Conservation (phyloP, 2,113 vertebrate species). For the Melierax canorus region DNA sequence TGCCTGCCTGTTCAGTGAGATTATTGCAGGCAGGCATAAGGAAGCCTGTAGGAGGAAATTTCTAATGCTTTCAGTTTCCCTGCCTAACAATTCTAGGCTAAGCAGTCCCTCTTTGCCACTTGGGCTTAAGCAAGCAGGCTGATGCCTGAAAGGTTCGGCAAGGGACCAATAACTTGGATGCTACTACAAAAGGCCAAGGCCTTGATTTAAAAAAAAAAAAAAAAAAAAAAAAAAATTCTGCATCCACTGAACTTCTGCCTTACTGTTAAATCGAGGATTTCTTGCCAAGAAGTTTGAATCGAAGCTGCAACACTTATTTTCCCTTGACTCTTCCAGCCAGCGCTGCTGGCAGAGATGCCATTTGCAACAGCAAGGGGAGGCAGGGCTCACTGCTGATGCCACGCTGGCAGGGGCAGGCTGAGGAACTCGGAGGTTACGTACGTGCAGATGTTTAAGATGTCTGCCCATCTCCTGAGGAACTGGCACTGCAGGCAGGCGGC, state of each 20-base stretch:
- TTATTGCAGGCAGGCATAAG: background rate
- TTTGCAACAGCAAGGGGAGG: background rate
- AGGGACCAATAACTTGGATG: background rate
- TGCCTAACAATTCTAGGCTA: background rate
- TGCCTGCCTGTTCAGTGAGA: background rate
- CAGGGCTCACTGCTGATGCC: background rate
- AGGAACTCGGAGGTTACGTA: rapidly evolving
- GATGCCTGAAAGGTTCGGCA: background rate
- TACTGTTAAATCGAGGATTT: background rate
- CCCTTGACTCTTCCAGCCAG: background rate
- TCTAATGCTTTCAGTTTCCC: background rate
- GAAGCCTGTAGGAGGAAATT: background rate
- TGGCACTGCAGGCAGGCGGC: background rate
- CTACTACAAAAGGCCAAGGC: background rate
- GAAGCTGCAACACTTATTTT: background rate
- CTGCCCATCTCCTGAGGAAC: background rate
- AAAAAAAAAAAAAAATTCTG: background rate
- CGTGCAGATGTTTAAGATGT: background rate
- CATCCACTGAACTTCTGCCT: background rate
- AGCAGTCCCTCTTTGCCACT: rapidly evolving
- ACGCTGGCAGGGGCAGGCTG: background rate
- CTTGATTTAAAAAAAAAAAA: background rate
- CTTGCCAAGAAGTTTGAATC: background rate
- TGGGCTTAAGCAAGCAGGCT: background rate
- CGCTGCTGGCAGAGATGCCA: background rate